Conservation (phyloP, 2,797 vertebrate genomes). For the Nannoperca obscura region DNA sequence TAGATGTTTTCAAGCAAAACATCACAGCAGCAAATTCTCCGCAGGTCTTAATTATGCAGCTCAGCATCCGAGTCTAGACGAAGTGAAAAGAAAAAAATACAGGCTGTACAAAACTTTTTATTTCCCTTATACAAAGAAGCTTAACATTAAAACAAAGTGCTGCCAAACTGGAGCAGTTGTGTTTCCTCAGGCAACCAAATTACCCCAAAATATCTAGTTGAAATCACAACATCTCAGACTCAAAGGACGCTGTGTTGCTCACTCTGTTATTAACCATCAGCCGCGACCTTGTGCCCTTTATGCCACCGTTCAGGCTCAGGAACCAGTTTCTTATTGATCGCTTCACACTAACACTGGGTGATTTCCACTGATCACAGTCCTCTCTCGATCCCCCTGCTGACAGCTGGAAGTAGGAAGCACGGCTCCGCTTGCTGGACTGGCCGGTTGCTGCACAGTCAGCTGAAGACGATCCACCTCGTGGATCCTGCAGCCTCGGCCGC, state of each 20-base stretch:
- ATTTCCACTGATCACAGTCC: background rate
- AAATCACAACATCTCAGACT: background rate
- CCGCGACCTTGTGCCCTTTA: background rate
- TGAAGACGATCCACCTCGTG: conserved; percentile 63
- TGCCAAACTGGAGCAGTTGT: conserved; percentile 2
- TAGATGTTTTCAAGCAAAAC: background rate
- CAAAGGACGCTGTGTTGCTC: background rate
- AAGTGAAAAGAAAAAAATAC: background rate
- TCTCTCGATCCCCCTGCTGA: conserved; percentile 45
- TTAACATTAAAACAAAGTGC: background rate
- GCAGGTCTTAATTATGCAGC: background rate
- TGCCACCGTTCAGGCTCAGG: background rate
- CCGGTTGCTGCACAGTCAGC: conserved; percentile 57
- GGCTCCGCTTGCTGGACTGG: conserved; percentile 19
- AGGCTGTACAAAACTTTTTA: background rate
- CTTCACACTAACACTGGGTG: background rate
- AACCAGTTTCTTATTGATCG: conserved; percentile 8
- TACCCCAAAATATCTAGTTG: background rate
- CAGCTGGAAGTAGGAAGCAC: conserved; percentile 41
- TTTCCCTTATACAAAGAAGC: background rate
- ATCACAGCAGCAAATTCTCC: background rate
- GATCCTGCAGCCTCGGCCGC: conserved; percentile 32
- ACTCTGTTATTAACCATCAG: background rate
- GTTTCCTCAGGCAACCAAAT: background rate
- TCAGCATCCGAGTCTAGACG: background rate